Evolutionary conservation across 2,888 invertebrate genomes (phyloP).

Genomic region (Formica aserva): DNA sequence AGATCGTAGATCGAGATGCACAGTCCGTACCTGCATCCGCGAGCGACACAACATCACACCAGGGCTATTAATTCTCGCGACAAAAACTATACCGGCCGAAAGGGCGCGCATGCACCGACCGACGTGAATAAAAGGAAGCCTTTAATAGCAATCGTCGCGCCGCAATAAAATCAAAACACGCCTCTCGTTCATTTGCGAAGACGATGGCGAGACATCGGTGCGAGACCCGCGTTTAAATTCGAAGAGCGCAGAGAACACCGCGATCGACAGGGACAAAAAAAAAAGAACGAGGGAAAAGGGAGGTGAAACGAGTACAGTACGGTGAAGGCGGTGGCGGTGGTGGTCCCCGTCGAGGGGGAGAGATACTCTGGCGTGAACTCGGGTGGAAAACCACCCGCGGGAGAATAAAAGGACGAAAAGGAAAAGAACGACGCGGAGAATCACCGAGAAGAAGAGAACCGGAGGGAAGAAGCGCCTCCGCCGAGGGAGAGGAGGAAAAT

Average conservation of each 20-base stretch:
- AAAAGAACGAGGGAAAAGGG: slow-evolving; percentile 50
- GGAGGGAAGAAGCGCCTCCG: slow-evolving; percentile 44
- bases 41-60: slow-evolving; percentile 32
- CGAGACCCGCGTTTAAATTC: slow-evolving; percentile 74
- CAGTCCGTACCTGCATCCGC: slow-evolving; percentile 27
- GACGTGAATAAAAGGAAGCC: slow-evolving; percentile 63
- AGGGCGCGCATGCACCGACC: slow-evolving; percentile 48
- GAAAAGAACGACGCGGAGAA: slow-evolving; percentile 52
- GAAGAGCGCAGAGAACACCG: slow-evolving; percentile 72
- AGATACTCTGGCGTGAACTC: slow-evolving; percentile 67
- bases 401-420: slow-evolving; percentile 61
- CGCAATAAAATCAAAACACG: slow-evolving; percentile 67
- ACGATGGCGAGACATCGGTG: slow-evolving; percentile 70
- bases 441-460: slow-evolving; percentile 35
- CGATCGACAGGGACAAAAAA: slow-evolving; percentile 73
- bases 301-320: not conserved
- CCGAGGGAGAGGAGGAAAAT: slow-evolving; percentile 67
- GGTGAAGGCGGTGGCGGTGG: not conserved
- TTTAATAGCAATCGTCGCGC: slow-evolving; percentile 62
- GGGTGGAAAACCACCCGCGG: slow-evolving; percentile 72
- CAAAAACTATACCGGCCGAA: slow-evolving; percentile 33
- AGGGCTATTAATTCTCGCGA: slow-evolving; percentile 40
- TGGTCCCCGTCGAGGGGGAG: not conserved
- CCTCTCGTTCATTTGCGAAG: slow-evolving; percentile 71
- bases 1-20: slow-evolving; percentile 17